A percentile compares a stretch with the other conserved stretches of the same genome.
Evolutionary conservation across 2,888 invertebrate species (phyloP).

Genomic region (Drosophila imparisetae): DNA sequence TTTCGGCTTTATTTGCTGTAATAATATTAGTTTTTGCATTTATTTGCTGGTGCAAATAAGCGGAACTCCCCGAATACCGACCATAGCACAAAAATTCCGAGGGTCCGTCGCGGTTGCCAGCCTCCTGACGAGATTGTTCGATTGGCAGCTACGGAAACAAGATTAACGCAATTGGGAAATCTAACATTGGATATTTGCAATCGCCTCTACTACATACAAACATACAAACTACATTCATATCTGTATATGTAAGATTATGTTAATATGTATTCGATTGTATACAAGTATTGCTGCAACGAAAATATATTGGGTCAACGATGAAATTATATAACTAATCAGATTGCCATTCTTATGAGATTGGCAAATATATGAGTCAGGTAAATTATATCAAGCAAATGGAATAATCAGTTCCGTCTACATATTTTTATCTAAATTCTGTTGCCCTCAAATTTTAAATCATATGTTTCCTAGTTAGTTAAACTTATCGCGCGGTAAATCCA

Average conservation of each 20-base stretch:
- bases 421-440: neutral
- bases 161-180: conserved; percentile 77
- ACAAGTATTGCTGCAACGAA: conserved; percentile 18
- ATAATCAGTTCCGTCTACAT: neutral
- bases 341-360: neutral
- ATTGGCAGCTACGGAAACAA: conserved; percentile 49
- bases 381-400: neutral
- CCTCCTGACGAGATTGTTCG: conserved; percentile 23
- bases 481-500: no score
- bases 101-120: conserved; percentile 3
- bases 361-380: neutral
- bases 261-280: conserved; percentile 30
- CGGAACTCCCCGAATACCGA: conserved; percentile 8
- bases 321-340: conserved; percentile 6
- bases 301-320: conserved; percentile 31
- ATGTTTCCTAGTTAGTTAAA: neutral
- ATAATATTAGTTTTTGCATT: conserved; percentile 75
- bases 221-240: conserved; percentile 6
- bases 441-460: neutral
- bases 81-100: conserved; percentile 13
- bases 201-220: conserved; percentile 4
- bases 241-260: conserved; percentile 15
- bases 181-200: conserved; percentile 35
- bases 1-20: conserved; percentile 60
- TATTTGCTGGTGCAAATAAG: conserved; percentile 63